A percentile compares a stretch with the other conserved stretches of the same genome.
Conservation (phyloP, 2,113 vertebrate genomes). For the Corydoras maculifer region DNA sequence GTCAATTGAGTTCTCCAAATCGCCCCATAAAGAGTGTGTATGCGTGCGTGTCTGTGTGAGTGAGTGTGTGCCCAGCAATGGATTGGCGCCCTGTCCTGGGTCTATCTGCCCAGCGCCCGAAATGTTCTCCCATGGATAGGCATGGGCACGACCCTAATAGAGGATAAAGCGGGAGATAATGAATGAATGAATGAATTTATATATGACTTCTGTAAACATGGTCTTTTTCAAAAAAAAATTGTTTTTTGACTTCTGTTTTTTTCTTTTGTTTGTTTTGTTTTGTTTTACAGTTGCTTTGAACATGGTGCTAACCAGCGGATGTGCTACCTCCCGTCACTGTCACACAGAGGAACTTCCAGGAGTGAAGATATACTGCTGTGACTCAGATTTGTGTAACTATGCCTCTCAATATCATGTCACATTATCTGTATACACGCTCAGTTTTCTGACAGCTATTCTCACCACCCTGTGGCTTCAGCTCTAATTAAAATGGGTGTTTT, state of each 20-base stretch:
- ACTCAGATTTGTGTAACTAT: slow-evolving; percentile 57
- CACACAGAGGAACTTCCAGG: slow-evolving; percentile 70
- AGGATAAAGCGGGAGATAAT: no score
- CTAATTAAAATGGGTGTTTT: background rate
- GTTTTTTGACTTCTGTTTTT: background rate
- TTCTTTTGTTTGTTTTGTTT: background rate
- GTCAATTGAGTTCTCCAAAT: no score
- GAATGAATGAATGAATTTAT: no score
- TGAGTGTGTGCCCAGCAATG: no score
- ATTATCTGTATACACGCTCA: slow-evolving; percentile 14
- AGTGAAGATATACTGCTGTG: slow-evolving; percentile 67
- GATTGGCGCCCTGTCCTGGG: no score
- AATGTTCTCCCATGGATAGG: no score
- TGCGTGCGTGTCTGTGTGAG: no score
- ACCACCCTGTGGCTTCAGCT: slow-evolving; percentile 5
- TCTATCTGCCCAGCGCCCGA: no score
- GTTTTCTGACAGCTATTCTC: slow-evolving; percentile 8
- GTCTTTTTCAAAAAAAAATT: no score
- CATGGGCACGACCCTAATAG: no score
- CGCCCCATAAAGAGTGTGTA: no score
- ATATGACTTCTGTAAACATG: no score
- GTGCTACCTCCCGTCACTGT: slow-evolving; percentile 69
- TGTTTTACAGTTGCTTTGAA: slow-evolving; percentile 60
- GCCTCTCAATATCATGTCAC: background rate
- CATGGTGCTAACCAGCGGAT: slow-evolving; percentile 64